Base-by-base conservation (phyloP, 2,888 invertebrate genomes). In the Pharmacophagus antenor region DNA sequence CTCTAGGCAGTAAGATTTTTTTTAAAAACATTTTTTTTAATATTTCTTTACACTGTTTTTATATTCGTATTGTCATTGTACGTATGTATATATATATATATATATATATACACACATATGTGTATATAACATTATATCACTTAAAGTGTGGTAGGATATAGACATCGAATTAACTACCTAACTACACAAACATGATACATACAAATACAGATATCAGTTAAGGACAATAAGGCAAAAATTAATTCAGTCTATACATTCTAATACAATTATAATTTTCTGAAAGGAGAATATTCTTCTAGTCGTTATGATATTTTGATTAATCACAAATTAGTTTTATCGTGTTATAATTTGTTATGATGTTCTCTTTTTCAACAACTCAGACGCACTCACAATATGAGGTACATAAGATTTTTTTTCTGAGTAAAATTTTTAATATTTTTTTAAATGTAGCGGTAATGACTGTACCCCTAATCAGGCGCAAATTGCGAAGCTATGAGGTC, bases 181-280 rank as follows among this genome's bases (percentile, higher is more conserved):
- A 21, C 51, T 53, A 60, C 50, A 44, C 48, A 46, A 42, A 53
- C 44, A 22, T 55, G 27, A 46, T 57, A 44, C 47, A 56, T 63
- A 57, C 23, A 52, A 52, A 52, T 52, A 41, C 21, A 47, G 56
- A 31, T 37, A 56, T 66, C 56, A 64, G 62, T 59, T 55, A 59
- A 67, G 64, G 65, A 69, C 59, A 58, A 62, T 66, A 69, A 76
- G 74, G 74, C 73, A 72, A 75, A 77, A 71, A 66, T 37, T 66
- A 77, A 73, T 63, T 77, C 77, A 78, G 77, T 77, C 77, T 74
- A 74, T 76, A 71, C 61, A 65, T 71, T 70, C 67, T 72, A 63
- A 50, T 62, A 41, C 52, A 21, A 56, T 60, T 50, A 23, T 37
- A 25, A 15, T 46, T 52, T 56, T 31, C 22, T 56, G 46, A 56